Evolutionary conservation across 2,888 invertebrate species (phyloP).

Genomic region (Caenorhabditis drosophilae): DNA sequence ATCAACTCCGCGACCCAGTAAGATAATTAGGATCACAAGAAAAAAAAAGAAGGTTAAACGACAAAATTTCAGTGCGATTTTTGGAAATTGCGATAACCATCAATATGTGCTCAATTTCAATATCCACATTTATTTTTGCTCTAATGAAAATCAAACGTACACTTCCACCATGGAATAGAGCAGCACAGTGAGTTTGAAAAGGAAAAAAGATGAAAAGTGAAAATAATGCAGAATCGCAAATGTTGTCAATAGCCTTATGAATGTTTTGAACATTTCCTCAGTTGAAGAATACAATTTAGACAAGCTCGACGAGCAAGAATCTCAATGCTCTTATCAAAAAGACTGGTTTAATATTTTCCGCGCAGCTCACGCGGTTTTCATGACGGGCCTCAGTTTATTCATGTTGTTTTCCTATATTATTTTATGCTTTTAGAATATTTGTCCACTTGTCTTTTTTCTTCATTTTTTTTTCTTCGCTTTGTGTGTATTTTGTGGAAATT

Average conservation of each 20-base stretch:
- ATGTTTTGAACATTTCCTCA: constrained; percentile 58
- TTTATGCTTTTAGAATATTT: constrained; percentile 24
- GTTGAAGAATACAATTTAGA: constrained; percentile 54
- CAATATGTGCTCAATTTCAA: constrained; percentile 61
- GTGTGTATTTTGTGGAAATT: constrained; percentile 4
- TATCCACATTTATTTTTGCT: constrained; percentile 55
- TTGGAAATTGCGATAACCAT: constrained; percentile 65
- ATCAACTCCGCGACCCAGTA: constrained; percentile 63
- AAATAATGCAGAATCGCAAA: constrained; percentile 51
- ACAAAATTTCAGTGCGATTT: constrained; percentile 58
- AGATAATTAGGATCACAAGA: constrained; percentile 10
- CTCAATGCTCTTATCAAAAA: constrained; percentile 43
- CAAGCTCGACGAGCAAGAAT: constrained; percentile 53
- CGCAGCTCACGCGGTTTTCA: constrained; percentile 63
- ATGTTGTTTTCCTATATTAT: constrained; percentile 57
- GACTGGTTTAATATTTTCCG: constrained; percentile 65
- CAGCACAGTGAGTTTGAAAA: constrained; percentile 44
- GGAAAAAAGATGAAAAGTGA: neutral
- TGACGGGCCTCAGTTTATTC: constrained; percentile 50
- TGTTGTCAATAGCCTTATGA: constrained; percentile 63
- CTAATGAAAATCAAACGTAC: constrained; percentile 51
- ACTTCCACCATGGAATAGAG: constrained; percentile 64
- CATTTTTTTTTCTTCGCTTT: neutral
- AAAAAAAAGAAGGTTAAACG: neutral
- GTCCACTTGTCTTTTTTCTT: constrained; percentile 8